Evolutionary conservation across 2,888 invertebrate species (phyloP).

Genomic region (Gymnoscelis rufifasciata): DNA sequence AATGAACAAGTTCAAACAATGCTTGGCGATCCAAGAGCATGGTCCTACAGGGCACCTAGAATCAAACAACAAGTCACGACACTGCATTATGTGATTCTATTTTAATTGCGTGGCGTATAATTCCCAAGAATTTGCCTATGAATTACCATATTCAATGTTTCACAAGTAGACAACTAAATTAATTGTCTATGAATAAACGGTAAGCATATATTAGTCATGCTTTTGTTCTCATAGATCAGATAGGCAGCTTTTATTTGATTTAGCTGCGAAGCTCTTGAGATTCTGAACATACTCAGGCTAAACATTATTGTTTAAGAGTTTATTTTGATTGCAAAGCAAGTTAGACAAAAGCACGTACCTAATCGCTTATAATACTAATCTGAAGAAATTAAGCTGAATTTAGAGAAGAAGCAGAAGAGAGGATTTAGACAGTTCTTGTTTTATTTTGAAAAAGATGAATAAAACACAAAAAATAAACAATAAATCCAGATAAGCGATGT

Average conservation of each 20-base stretch:
- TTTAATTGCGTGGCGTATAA: conserved; percentile 4
- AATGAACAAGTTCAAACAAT: conserved; percentile 29
- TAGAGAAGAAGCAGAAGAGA: no score
- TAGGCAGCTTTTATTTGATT: conserved; percentile 1
- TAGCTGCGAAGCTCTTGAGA: not conserved
- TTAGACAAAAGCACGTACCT: no score
- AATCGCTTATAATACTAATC: no score
- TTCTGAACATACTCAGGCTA: no score
- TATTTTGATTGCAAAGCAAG: no score
- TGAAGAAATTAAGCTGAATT: no score
- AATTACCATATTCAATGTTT: conserved; percentile 5
- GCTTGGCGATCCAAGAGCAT: conserved; percentile 10
- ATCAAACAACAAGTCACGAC: conserved; percentile 21
- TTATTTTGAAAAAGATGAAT: no score
- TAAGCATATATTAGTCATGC: not conserved
- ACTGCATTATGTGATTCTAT: conserved; percentile 2
- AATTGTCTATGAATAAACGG: conserved; percentile 5
- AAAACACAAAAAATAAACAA: no score
- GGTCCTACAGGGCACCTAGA: conserved; percentile 1
- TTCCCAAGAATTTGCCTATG: conserved; percentile 4
- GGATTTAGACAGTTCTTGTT: no score
- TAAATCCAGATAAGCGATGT: conserved; percentile 36
- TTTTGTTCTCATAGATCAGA: not conserved
- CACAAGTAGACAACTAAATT: conserved; percentile 3
- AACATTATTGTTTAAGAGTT: no score